phyloP scores from a whole-genome alignment of 23 tunicate species.

The Oikopleura dioica region DNA sequence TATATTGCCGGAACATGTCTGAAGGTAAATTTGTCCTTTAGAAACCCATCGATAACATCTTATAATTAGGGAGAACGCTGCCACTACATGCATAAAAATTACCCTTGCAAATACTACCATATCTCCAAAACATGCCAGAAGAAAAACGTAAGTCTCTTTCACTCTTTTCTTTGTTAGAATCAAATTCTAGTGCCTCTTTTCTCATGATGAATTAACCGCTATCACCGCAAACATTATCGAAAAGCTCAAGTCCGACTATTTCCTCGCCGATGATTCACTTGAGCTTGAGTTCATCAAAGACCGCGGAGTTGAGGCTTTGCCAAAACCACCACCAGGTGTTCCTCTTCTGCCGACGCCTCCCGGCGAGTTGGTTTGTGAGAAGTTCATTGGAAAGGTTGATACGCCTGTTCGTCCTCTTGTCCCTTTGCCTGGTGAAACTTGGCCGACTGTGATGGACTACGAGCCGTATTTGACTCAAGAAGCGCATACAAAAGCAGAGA shows the following conservation, averaged over 20 bases:
- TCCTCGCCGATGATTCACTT: background rate
- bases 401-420: background rate
- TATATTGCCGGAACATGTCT: slow-evolving; percentile 8
- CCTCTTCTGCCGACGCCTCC: background rate
- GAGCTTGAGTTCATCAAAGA: background rate
- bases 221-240: background rate
- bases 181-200: background rate
- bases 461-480: background rate
- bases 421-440: background rate
- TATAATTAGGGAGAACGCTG: slow-evolving; percentile 1
- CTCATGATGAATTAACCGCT: background rate
- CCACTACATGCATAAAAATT: slow-evolving; percentile 2
- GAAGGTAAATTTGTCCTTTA: too few species aligned
- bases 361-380: background rate
- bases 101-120: background rate
- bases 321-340: slow-evolving; percentile 1
- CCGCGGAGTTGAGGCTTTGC: background rate
- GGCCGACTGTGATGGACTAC: background rate
- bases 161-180: background rate
- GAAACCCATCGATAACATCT: too few species aligned
- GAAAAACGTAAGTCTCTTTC: background rate
- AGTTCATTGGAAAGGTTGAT: background rate
- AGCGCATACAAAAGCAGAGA: background rate
- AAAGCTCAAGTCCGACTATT: background rate
- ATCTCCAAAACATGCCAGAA: background rate